Evolutionary conservation across 1,140 invertebrate species (phyloP).

Genomic region (Drosophila truncata): DNA sequence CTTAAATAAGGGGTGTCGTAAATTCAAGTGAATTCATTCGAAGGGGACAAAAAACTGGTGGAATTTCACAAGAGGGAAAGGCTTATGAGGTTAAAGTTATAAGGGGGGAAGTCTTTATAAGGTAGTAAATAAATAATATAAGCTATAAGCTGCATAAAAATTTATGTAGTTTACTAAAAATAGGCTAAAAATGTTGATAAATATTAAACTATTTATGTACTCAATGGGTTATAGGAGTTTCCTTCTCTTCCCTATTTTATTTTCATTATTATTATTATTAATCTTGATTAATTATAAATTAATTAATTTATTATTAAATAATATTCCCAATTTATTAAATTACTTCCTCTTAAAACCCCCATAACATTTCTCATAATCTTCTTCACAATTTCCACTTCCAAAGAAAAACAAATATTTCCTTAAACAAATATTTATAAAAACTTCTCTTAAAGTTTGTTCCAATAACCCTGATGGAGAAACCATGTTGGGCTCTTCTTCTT

Average conservation of each 20-base stretch:
- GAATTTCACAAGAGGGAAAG: neutral
- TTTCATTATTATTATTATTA: too few species aligned
- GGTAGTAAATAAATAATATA: neutral
- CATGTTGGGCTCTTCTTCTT: conserved; percentile 60
- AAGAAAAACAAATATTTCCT: neutral
- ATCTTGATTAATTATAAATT: neutral
- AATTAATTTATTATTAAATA: neutral
- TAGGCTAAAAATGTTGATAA: neutral
- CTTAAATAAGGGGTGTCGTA: conserved; percentile 41
- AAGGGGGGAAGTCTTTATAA: neutral
- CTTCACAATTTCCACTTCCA: neutral
- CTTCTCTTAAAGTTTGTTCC: conserved; percentile 12
- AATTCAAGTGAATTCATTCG: neutral
- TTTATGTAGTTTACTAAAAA: neutral
- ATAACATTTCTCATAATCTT: too few species aligned
- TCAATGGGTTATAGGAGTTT: too few species aligned
- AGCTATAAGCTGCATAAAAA: neutral
- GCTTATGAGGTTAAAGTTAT: neutral
- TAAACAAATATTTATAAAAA: conserved; percentile 27
- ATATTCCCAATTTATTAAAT: neutral
- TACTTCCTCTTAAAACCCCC: too few species aligned
- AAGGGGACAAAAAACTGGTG: neutral
- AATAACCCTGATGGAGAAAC: conserved; percentile 80
- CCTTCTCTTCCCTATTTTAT: too few species aligned
- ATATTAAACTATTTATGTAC: too few species aligned